These are phyloP conservation scores for Pediacus dermestoides DNA, from an alignment of 2,888 invertebrate species.

Conservation along the genomic window DNA sequence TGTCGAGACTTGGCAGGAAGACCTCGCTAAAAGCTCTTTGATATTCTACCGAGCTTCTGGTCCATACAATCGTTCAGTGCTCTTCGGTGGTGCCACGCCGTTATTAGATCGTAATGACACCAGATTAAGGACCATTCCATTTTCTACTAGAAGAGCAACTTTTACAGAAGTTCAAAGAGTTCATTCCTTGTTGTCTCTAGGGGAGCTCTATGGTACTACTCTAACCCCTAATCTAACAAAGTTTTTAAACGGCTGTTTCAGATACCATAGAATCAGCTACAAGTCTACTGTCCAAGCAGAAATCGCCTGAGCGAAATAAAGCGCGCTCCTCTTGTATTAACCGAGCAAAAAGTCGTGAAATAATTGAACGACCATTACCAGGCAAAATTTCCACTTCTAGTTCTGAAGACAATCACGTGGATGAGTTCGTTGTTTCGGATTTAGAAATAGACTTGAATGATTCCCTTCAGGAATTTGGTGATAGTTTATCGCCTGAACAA, in stretches of 20 bases:
- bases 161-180: slow-evolving; percentile 76
- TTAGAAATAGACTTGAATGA: background rate
- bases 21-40: slow-evolving; percentile 63
- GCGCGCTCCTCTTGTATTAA: slow-evolving; percentile 47
- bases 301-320: slow-evolving; percentile 36
- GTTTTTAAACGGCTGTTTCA: slow-evolving; percentile 38
- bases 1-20: slow-evolving; percentile 63
- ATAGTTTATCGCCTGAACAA: slow-evolving; percentile 45
- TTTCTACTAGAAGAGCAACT: slow-evolving; percentile 77
- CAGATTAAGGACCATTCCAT: slow-evolving; percentile 69
- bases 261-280: slow-evolving; percentile 53
- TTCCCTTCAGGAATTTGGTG: slow-evolving; percentile 50
- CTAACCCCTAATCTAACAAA: slow-evolving; percentile 4
- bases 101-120: slow-evolving; percentile 62
- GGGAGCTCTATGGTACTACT: slow-evolving; percentile 62
- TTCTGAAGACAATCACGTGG: slow-evolving; percentile 50
- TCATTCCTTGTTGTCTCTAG: slow-evolving; percentile 63
- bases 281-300: slow-evolving; percentile 33
- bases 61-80: slow-evolving; percentile 63
- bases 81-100: slow-evolving; percentile 72
- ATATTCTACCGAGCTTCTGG: slow-evolving; percentile 77
- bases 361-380: slow-evolving; percentile 56
- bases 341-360: slow-evolving; percentile 60
- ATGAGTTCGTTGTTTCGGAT: background rate
- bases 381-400: slow-evolving; percentile 24